These are phyloP conservation scores for Drosophila mayri DNA, from an alignment of 1,140 invertebrate species.

Conservation along the genomic window DNA sequence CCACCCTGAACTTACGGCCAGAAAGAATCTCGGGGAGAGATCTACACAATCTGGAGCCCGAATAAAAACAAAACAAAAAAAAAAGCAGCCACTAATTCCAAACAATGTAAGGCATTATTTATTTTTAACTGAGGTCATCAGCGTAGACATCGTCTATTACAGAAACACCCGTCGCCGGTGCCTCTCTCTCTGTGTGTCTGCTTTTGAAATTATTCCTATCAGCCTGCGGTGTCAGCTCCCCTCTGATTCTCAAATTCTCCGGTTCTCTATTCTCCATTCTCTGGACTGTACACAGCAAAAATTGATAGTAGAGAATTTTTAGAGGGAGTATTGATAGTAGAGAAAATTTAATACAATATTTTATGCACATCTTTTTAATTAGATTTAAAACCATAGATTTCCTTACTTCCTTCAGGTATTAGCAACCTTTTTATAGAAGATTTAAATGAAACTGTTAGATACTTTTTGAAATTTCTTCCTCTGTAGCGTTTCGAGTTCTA, in stretches of 20 bases:
- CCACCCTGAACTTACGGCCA: constrained; percentile 73
- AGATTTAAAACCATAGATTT: not conserved
- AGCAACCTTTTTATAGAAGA: not conserved
- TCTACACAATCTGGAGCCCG: constrained; percentile 51
- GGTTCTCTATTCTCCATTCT: constrained; percentile 26
- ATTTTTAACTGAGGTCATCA: constrained; percentile 82
- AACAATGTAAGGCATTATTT: constrained; percentile 83
- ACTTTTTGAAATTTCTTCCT: constrained; percentile 2
- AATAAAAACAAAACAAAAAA: not conserved
- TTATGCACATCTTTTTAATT: not conserved
- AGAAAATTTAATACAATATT: not conserved
- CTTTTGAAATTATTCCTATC: constrained; percentile 21
- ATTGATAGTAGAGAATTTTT: not conserved
- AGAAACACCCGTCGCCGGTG: constrained; percentile 25
- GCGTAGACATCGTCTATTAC: constrained; percentile 64
- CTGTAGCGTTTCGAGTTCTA: constrained; percentile 31
- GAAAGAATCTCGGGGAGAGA: constrained; percentile 20
- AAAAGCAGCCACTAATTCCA: constrained; percentile 79
- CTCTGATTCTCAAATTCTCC: constrained; percentile 28
- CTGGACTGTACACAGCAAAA: constrained; percentile 7
- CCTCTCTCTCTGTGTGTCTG: constrained; percentile 15
- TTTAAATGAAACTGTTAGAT: not conserved
- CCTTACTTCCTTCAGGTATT: not conserved
- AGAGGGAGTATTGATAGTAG: no score
- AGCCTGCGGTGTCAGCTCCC: constrained; percentile 8